Conservation (phyloP, 2,888 invertebrate genomes). For the Eremobia ochroleuca region DNA sequence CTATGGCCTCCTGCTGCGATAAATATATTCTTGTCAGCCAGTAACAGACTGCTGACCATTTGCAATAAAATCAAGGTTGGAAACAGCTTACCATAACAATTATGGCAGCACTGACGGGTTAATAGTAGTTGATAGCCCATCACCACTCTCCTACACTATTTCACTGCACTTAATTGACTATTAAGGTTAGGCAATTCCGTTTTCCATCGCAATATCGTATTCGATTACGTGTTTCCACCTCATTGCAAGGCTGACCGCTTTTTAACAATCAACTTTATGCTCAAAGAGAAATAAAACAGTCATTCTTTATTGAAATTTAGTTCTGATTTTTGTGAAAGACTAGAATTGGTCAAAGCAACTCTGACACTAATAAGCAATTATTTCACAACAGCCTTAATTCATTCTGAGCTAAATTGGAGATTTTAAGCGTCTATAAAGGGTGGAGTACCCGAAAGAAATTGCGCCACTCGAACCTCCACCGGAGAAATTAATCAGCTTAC, state of each 20-base stretch:
- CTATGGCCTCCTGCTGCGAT: no score
- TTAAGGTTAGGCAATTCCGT: constrained; percentile 28
- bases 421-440: constrained; percentile 63
- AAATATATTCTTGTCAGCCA: background rate
- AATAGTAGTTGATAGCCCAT: constrained; percentile 29
- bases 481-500: constrained; percentile 70
- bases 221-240: constrained; percentile 29
- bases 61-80: constrained; percentile 21
- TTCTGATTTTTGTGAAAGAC: constrained; percentile 11
- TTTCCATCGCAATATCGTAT: constrained; percentile 31
- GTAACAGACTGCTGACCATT: background rate
- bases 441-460: constrained; percentile 67
- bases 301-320: background rate
- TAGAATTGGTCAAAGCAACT: constrained; percentile 41
- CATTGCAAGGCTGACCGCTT: background rate
- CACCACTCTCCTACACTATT: constrained; percentile 25
- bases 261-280: background rate
- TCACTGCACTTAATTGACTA: constrained; percentile 37
- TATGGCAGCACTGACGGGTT: constrained; percentile 15
- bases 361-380: constrained; percentile 60
- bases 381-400: constrained; percentile 59
- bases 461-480: constrained; percentile 60
- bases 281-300: background rate
- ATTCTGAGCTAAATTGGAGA: constrained; percentile 64
- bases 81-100: constrained; percentile 28